Base-by-base conservation (phyloP, 1,140 invertebrate species). In the Megalonaias nervosa region DNA sequence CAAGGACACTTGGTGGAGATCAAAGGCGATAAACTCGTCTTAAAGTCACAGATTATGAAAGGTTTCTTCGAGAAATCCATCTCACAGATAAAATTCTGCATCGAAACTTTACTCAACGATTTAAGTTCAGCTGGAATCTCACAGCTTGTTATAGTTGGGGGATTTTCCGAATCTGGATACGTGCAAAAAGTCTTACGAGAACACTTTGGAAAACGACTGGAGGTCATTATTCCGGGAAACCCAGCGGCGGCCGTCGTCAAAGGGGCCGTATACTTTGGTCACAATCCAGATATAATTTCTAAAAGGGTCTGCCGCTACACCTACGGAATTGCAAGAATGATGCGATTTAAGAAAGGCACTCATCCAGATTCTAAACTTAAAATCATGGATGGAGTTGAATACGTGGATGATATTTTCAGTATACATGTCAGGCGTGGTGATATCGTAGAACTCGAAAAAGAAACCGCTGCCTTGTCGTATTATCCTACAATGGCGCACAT, bases 241-340 rank as follows among this genome's bases (percentile, higher is more conserved):
- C 80, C 79, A 59, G 55, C 69, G 1, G n/a, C 71, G 21, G 77
- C 77, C 16, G 80, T 83, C 19, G 60, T 81, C 16, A 71, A 69
- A 64, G 82, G 82, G 16, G 82, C 82, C 11, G 80, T 81, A 3
- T 65, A 79, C 4, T 83, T 77, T 59, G 82, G 82, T 2, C 75
- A 77, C 64, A 73, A 80, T 26, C 70, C 71, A 58, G 67, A 76
- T 56, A 62, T 66, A 15, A 79, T 83, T 38, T 57, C 69, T 0
- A 75, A 76, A 17, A 74, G 81, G 31, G 71, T 73, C 55, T 80
- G 73, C 60, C 72, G 57, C 21, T 83, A 79, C 31, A 83, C 81
- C 13, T 83, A 83, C 65, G 81, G 81, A 21, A 78, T 83, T 16
- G 76, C 79, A 4, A 48, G 67, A 14, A 70, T 76, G 74, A 23